These are phyloP conservation scores for Triplophysa yarkandensis DNA, from an alignment of 2,797 vertebrate species.

Conservation along the genomic window DNA sequence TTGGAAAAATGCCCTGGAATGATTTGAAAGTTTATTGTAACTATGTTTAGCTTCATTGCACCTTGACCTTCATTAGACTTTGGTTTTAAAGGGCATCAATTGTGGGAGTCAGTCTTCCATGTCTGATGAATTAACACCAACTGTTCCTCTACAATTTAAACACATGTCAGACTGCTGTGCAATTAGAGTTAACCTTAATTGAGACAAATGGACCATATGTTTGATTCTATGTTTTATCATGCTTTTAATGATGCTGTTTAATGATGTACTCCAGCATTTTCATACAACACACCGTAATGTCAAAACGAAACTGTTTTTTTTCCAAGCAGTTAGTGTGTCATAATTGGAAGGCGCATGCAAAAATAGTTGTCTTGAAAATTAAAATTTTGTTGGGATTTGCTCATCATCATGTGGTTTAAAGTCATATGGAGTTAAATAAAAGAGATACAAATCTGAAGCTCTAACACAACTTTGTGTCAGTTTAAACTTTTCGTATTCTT, in stretches of 20 bases:
- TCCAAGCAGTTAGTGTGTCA: background rate
- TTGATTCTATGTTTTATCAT: conserved; percentile 21
- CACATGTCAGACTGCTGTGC: conserved; percentile 3
- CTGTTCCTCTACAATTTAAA: conserved; percentile 21
- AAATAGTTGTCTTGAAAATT: background rate
- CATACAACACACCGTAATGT: conserved; percentile 5
- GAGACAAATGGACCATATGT: conserved; percentile 25
- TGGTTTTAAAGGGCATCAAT: background rate
- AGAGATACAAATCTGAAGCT: background rate
- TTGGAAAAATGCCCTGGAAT: background rate
- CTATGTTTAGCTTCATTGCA: background rate
- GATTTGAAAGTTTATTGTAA: conserved; percentile 1
- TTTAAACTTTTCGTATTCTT: background rate
- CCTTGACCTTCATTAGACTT: conserved; percentile 9
- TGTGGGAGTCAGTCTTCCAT: background rate
- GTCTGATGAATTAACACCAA: conserved; percentile 9
- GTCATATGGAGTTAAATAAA: background rate
- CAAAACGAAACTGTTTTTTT: background rate
- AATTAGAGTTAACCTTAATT: conserved; percentile 38
- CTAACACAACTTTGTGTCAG: background rate
- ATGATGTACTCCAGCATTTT: conserved; percentile 21
- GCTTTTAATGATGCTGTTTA: conserved; percentile 49
- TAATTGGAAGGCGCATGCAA: background rate
- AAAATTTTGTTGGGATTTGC: background rate
- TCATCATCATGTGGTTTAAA: background rate